Conservation (phyloP, 2,113 vertebrate species). For the Oreochromis aureus region DNA sequence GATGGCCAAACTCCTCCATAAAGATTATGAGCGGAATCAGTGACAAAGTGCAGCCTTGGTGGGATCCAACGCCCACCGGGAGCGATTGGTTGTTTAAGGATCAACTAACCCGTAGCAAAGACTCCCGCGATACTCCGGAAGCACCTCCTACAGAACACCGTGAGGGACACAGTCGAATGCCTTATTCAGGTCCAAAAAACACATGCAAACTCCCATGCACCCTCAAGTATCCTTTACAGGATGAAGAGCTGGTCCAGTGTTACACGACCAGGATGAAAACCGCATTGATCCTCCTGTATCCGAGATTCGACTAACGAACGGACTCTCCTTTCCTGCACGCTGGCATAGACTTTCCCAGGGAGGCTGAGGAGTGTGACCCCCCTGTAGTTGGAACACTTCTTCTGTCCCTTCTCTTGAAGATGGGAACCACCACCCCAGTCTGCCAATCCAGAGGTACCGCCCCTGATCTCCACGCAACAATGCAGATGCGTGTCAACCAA, state of each 20-base stretch:
- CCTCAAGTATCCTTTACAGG: not conserved
- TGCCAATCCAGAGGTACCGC: too few relatives aligned
- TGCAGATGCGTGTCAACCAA: too few relatives aligned
- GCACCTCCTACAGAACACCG: not conserved
- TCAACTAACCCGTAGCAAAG: fast-evolving
- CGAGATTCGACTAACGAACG: fast-evolving
- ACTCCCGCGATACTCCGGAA: not conserved
- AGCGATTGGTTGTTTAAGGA: fast-evolving
- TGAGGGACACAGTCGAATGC: fast-evolving
- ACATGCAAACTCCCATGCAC: not conserved
- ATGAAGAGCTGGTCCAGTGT: not conserved
- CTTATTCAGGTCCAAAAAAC: not conserved
- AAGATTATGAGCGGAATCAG: not conserved
- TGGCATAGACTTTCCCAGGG: too few relatives aligned
- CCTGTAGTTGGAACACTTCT: too few relatives aligned
- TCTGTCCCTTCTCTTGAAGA: too few relatives aligned
- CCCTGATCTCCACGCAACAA: too few relatives aligned
- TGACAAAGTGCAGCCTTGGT: not conserved
- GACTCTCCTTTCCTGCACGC: fast-evolving
- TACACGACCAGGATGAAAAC: fast-evolving
- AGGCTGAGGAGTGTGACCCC: too few relatives aligned
- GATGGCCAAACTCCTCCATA: not conserved
- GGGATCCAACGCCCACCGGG: not conserved
- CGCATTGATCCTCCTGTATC: not conserved
- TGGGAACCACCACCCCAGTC: too few relatives aligned